phyloP scores from a whole-genome alignment of 2,888 invertebrate genomes.

The Thera britannica region DNA sequence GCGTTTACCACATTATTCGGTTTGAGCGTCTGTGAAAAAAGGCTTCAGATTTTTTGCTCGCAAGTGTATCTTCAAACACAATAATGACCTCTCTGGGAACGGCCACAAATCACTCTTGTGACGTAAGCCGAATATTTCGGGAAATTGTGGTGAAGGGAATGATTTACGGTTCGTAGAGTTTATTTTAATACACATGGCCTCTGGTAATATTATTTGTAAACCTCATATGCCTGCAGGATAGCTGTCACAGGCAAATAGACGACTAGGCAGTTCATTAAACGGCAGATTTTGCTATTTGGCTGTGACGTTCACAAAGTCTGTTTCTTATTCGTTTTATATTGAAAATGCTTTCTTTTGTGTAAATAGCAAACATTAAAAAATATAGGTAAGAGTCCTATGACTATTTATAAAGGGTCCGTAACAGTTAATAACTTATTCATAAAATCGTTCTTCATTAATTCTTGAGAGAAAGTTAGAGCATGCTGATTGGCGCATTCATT shows the following conservation, averaged over 20 bases:
- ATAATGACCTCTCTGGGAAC: constrained; percentile 40
- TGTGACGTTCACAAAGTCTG: too few species aligned
- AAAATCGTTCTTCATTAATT: constrained; percentile 33
- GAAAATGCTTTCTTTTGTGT: too few species aligned
- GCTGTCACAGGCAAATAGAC: too few species aligned
- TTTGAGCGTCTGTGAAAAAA: constrained; percentile 3
- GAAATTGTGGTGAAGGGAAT: constrained; percentile 39
- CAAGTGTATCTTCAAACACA: constrained; percentile 39
- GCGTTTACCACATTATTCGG: too few species aligned
- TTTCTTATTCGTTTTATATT: too few species aligned
- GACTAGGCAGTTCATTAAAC: too few species aligned
- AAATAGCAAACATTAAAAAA: too few species aligned
- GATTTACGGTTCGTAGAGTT: constrained; percentile 39
- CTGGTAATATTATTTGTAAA: too few species aligned
- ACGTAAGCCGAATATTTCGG: constrained; percentile 44
- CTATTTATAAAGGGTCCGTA: constrained; percentile 28
- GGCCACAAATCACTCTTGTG: constrained; percentile 45
- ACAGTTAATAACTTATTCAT: constrained; percentile 35
- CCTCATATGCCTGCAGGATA: too few species aligned
- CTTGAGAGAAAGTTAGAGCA: constrained; percentile 24
- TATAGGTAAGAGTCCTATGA: too few species aligned
- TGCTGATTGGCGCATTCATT: constrained; percentile 23
- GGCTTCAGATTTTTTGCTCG: neutral
- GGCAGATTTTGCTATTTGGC: too few species aligned
- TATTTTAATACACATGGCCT: neutral